Conservation (phyloP, 2,797 vertebrate genomes). For the Aldrovandia affinis region DNA sequence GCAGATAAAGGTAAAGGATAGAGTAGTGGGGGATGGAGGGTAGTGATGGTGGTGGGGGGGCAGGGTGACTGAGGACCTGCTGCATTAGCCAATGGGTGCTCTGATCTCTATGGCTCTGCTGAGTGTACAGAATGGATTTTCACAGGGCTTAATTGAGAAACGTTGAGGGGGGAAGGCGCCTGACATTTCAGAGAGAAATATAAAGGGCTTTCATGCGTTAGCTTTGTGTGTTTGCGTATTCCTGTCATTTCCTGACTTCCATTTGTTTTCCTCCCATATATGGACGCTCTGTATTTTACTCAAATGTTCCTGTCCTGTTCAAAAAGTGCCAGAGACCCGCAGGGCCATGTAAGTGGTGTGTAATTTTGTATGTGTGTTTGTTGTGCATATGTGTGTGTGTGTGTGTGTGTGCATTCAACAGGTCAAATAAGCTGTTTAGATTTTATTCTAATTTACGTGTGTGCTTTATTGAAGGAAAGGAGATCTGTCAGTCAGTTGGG, state of each 20-base stretch:
- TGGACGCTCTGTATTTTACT: background rate
- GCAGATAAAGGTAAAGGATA: constrained; percentile 3
- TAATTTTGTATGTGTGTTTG: background rate
- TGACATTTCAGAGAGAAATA: background rate
- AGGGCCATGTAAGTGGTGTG: background rate
- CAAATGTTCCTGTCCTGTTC: background rate
- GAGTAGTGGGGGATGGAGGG: background rate
- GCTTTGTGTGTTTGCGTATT: background rate
- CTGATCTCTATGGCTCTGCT: background rate
- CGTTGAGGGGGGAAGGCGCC: background rate
- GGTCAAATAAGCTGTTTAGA: no score
- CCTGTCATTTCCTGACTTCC: background rate
- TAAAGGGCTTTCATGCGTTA: background rate
- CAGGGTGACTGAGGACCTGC: background rate
- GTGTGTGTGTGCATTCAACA: background rate
- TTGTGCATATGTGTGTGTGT: no score
- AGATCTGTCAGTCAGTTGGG: background rate
- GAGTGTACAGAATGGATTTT: constrained; percentile 16
- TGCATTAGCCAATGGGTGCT: constrained; percentile 19
- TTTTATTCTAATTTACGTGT: no score
- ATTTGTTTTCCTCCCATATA: background rate
- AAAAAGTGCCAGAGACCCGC: background rate
- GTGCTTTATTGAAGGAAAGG: background rate
- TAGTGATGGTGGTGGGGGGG: background rate
- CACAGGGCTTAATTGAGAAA: background rate